A percentile compares a stretch with the other conserved stretches of the same genome.
phyloP scores from a whole-genome alignment of 1,140 invertebrate species.

The Prorops nasuta region DNA sequence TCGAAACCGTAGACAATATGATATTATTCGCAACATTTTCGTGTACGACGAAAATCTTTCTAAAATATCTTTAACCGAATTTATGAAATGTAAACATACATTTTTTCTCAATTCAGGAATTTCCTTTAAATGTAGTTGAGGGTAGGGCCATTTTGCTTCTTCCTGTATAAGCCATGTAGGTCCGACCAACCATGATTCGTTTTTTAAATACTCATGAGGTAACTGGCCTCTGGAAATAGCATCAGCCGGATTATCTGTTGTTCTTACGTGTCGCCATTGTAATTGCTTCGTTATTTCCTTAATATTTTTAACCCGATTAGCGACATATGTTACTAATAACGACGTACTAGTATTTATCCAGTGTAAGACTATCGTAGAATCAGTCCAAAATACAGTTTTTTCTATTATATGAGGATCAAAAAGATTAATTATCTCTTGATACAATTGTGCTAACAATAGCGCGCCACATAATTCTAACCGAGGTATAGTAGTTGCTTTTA shows the following conservation, averaged over 20 bases:
- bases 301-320: constrained; percentile 44
- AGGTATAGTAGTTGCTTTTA: constrained; percentile 48
- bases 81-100: not conserved
- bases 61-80: not conserved
- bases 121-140: constrained; percentile 11
- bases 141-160: not conserved
- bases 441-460: not conserved
- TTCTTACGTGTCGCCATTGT: constrained; percentile 28
- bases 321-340: constrained; percentile 38
- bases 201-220: constrained; percentile 12
- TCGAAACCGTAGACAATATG: not conserved
- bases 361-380: not conserved
- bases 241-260: constrained; percentile 26
- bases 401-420: too few relatives aligned
- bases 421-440: not conserved
- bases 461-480: constrained; percentile 45
- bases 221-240: too few relatives aligned
- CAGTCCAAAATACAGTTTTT: not conserved
- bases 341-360: not conserved
- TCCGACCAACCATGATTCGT: constrained; percentile 23
- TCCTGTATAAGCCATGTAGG: constrained; percentile 19
- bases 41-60: not conserved
- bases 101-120: not conserved
- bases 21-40: not conserved
- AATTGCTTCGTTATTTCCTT: constrained; percentile 18